Evolutionary conservation across 2,113 vertebrate species (phyloP).

Genomic region (Myxocyprinus asiaticus): DNA sequence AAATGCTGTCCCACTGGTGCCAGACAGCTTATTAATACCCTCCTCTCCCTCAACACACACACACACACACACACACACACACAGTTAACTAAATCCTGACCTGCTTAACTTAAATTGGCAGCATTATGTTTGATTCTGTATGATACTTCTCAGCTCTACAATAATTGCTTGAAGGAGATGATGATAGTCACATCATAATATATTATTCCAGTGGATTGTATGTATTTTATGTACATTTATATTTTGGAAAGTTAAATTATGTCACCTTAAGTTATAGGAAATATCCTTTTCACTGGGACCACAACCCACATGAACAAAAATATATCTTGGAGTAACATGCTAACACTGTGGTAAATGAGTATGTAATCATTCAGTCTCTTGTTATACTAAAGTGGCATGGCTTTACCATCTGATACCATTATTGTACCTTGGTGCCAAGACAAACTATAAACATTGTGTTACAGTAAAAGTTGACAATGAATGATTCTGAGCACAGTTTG

Average conservation of each 20-base stretch:
- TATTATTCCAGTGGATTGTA: not conserved
- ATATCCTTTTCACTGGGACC: no score
- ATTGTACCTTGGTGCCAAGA: slow-evolving; percentile 13
- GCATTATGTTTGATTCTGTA: not conserved
- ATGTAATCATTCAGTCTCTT: no score
- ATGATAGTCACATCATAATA: not conserved
- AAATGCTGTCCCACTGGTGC: slow-evolving; percentile 79
- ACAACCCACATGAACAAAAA: no score
- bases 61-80: slow-evolving; percentile 1
- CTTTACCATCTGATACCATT: not conserved
- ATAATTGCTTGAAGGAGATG: not conserved
- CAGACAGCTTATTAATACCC: slow-evolving; percentile 73
- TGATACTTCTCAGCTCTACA: not conserved
- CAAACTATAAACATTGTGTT: not conserved
- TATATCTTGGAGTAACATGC: no score
- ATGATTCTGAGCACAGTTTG: not conserved
- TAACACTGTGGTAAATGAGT: no score
- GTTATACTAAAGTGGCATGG: not conserved
- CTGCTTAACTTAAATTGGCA: not conserved
- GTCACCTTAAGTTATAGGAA: no score
- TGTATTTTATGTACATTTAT: not conserved
- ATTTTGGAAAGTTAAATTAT: not conserved
- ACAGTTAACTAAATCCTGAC: not conserved
- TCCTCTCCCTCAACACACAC: slow-evolving; percentile 69
- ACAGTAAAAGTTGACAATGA: not conserved